Evolutionary conservation across 1,140 invertebrate genomes (phyloP), one percentile per base, ranked within the genome.

Genomic region (Ceratosolen fusciceps): DNA sequence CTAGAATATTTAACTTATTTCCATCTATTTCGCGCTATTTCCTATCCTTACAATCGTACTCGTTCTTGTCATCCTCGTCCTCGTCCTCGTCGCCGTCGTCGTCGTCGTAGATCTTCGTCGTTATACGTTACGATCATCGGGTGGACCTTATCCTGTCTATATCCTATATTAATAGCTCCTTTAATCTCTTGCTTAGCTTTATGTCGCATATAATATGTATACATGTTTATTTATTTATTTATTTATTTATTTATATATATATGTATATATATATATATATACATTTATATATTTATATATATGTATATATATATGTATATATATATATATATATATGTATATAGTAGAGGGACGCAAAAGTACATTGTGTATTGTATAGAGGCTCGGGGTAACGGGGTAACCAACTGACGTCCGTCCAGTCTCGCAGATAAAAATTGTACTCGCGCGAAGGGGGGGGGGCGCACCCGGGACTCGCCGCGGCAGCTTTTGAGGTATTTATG

Each of bases 401-500:
- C 58, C 65, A 56, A 73, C 56, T 67, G 80, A 81, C 75, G 74
- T 73, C 24, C 52, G 24, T 73, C 24, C 52, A 16, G 26, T 52
- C 31, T 56, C 19, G 19, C 71, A n/a, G 29, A 24, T 65, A 12
- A 12, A 47, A 43, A 62, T 65, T 26, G 31, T 24, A 37, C 31
- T 29, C n/a, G n/a, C n/a, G n/a, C n/a, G n/a, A n/a, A n/a, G n/a
- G 16, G 49, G 14, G 34, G 62, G 49, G 34, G 71, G 49, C 62
- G 54, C 70, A 54, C 31, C 79, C 73, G 65, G 76, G 74, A 37
- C 49, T 72, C 29, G 65, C 79, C 29, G 65, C 79, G 73, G 73
- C 79, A 76, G 71, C 67, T 71, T 73, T 80, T 80, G 79, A 80
- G 79, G 79, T 75, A 76, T 75, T 80, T 80, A 76, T 37, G 72